These are phyloP conservation scores for Mustelus asterias DNA, from an alignment of 2,113 vertebrate species.

Conservation along the genomic window DNA sequence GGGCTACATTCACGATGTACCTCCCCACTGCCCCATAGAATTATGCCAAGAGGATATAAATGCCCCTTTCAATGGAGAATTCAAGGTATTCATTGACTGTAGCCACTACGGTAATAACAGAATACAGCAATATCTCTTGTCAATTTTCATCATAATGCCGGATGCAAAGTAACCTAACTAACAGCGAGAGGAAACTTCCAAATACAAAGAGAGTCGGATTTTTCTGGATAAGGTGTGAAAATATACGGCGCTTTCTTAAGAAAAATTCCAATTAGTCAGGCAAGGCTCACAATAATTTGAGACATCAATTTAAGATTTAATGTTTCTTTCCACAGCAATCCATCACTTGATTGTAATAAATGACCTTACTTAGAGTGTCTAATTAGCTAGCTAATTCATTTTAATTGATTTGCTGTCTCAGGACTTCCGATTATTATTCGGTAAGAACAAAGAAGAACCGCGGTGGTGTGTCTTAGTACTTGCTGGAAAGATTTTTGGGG, in stretches of 20 bases:
- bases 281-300: neutral
- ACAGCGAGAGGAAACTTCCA: neutral
- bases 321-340: neutral
- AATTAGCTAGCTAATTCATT: constrained; percentile 14
- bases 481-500: neutral
- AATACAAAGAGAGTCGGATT: neutral
- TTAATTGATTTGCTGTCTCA: neutral
- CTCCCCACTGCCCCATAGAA: no score
- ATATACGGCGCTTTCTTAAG: neutral
- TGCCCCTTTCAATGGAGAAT: neutral
- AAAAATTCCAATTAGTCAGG: neutral
- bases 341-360: neutral
- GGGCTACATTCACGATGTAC: no score
- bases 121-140: no score
- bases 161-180: neutral
- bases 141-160: neutral
- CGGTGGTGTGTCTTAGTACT: neutral
- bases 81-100: neutral
- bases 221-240: neutral
- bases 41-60: neutral
- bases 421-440: neutral
- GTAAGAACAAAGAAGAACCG: neutral
- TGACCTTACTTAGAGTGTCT: neutral
- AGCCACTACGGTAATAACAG: neutral
- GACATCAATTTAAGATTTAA: neutral